phyloP scores from a whole-genome alignment of 2,888 invertebrate genomes.

The Acronicta alni region DNA sequence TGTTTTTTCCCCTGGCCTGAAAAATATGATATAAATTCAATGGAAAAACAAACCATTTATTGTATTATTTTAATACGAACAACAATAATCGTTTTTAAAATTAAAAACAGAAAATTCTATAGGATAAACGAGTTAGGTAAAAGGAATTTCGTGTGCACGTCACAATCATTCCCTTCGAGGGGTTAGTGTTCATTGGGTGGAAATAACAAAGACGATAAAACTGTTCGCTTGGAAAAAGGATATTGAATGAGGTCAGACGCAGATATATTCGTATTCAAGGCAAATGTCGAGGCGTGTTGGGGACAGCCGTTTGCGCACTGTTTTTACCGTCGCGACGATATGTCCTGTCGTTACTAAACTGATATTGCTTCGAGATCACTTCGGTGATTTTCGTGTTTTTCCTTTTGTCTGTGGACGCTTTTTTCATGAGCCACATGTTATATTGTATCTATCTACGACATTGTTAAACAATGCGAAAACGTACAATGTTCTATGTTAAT shows the following conservation, averaged over 20 bases:
- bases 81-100: conserved; percentile 23
- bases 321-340: conserved; percentile 72
- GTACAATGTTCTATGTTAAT: not conserved
- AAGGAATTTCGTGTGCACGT: conserved; percentile 79
- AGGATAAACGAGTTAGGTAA: conserved; percentile 55
- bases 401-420: conserved; percentile 38
- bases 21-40: not conserved
- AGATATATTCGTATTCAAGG: conserved; percentile 83
- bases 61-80: conserved; percentile 4
- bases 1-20: not conserved
- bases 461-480: not conserved
- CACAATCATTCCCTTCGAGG: conserved; percentile 83
- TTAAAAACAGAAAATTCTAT: conserved; percentile 20
- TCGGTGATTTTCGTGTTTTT: conserved; percentile 52
- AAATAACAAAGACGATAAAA: conserved; percentile 88
- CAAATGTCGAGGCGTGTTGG: conserved; percentile 80
- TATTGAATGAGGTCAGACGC: conserved; percentile 87
- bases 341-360: conserved; percentile 66
- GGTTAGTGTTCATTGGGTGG: conserved; percentile 86
- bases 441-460: not conserved
- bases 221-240: conserved; percentile 87
- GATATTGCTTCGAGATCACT: conserved; percentile 64
- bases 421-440: conserved; percentile 28
- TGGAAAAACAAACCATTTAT: not conserved
- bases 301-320: conserved; percentile 79